Evolutionary conservation across 2,797 vertebrate species (phyloP).

Genomic region (Lutjanus argentimaculatus): DNA sequence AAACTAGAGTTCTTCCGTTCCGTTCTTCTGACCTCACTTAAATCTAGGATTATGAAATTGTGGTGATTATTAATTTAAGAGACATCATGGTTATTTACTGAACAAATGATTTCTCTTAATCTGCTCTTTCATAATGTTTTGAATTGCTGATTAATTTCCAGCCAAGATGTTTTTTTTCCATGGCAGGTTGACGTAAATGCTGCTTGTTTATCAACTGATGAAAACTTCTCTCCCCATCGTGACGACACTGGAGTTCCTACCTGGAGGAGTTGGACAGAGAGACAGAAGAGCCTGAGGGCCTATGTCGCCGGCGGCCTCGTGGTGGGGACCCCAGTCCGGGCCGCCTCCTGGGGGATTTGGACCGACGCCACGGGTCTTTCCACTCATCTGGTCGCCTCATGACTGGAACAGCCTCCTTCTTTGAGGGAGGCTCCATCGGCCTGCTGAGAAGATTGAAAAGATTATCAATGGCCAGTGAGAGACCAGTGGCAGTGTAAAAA

Average conservation of each 20-base stretch:
- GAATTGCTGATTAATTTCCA: too few species aligned
- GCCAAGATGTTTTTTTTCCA: too few species aligned
- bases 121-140: too few species aligned
- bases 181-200: neutral
- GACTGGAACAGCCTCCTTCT: conserved; percentile 84
- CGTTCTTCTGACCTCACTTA: too few species aligned
- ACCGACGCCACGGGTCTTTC: conserved; percentile 99
- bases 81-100: too few species aligned
- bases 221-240: neutral
- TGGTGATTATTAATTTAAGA: too few species aligned
- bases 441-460: conserved; percentile 80
- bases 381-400: conserved; percentile 96
- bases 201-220: neutral
- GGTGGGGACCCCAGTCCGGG: conserved; percentile 90
- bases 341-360: conserved; percentile 96
- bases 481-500: neutral
- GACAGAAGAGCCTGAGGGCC: conserved; percentile 93
- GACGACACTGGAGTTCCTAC: conserved; percentile 73
- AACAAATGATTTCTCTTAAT: too few species aligned
- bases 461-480: neutral
- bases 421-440: conserved; percentile 88
- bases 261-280: conserved; percentile 96
- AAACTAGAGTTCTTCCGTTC: too few species aligned
- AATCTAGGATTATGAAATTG: too few species aligned
- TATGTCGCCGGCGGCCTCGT: conserved; percentile 90